Evolutionary conservation across 2,797 vertebrate genomes (phyloP).

Genomic region (Parotocinclus haroldoi): DNA sequence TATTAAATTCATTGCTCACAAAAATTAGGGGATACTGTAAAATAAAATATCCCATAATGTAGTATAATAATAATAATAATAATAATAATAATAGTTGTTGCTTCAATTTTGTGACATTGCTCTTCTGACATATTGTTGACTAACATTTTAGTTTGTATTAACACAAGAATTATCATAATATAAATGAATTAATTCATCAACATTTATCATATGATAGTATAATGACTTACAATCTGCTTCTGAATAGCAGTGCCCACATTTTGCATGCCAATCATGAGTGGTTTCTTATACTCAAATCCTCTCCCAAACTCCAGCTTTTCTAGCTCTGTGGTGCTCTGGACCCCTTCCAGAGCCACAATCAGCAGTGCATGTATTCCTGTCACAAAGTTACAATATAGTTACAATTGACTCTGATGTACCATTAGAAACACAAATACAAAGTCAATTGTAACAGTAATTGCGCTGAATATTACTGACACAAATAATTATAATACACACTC

Average conservation of each 20-base stretch:
- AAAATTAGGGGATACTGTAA: too few species aligned
- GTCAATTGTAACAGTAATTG: too few species aligned
- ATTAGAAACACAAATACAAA: background rate
- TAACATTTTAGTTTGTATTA: too few species aligned
- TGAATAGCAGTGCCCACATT: constrained; percentile 69
- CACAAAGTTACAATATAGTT: background rate
- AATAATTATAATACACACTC: background rate
- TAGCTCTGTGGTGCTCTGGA: constrained; percentile 63
- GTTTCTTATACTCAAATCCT: constrained; percentile 76
- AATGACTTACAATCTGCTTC: constrained; percentile 80
- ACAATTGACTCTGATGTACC: too few species aligned
- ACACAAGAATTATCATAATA: too few species aligned
- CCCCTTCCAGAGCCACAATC: constrained; percentile 74
- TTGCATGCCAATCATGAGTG: constrained; percentile 72
- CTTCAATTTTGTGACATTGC: too few species aligned
- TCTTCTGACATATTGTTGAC: too few species aligned
- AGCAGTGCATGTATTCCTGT: constrained; percentile 79
- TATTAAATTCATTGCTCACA: too few species aligned
- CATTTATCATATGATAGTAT: constrained; percentile 1
- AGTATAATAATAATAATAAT: too few species aligned
- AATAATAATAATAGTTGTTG: too few species aligned
- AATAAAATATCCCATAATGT: too few species aligned
- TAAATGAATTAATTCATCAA: background rate
- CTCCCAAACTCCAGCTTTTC: constrained; percentile 86
- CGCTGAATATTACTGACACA: too few species aligned